phyloP scores from a whole-genome alignment of 2,888 invertebrate genomes.

The Tupiocoris notatus region DNA sequence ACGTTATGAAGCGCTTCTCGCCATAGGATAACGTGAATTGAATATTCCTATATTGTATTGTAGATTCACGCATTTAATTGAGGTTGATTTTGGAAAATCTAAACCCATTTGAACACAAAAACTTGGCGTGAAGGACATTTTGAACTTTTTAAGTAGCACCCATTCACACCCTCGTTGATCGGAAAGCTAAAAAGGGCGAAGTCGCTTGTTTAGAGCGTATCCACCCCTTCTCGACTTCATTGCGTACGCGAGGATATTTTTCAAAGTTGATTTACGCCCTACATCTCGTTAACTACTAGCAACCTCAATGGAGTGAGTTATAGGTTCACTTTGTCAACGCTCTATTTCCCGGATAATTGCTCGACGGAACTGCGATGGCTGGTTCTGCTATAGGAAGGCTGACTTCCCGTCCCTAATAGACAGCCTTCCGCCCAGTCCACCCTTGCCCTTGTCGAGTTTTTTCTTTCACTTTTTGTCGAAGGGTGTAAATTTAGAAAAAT shows the following conservation, averaged over 20 bases:
- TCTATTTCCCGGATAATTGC: conserved; percentile 40
- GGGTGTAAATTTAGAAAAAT: conserved; percentile 10
- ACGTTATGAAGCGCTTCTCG: too few species aligned
- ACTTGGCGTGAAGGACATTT: too few species aligned
- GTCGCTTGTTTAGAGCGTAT: conserved; percentile 7
- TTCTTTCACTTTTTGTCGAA: background rate
- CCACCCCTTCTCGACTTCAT: background rate
- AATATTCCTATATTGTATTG: too few species aligned
- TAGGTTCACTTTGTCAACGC: conserved; percentile 36
- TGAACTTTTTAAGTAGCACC: background rate
- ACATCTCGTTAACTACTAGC: conserved; percentile 41
- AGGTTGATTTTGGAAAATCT: too few species aligned
- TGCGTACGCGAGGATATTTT: conserved; percentile 25
- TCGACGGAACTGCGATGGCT: conserved; percentile 7
- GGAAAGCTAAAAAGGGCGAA: background rate
- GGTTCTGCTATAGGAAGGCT: conserved; percentile 1
- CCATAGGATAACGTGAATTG: too few species aligned
- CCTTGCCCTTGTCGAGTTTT: background rate
- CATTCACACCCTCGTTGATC: background rate
- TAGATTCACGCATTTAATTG: too few species aligned
- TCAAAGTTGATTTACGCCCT: conserved; percentile 40
- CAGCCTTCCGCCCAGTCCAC: conserved; percentile 1
- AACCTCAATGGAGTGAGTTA: conserved; percentile 40
- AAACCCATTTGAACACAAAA: too few species aligned
- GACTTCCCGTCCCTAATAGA: conserved; percentile 11